A percentile compares a stretch with the other conserved stretches of the same genome.
phyloP scores from a whole-genome alignment of 2,888 invertebrate species.

The Ophraella communa region DNA sequence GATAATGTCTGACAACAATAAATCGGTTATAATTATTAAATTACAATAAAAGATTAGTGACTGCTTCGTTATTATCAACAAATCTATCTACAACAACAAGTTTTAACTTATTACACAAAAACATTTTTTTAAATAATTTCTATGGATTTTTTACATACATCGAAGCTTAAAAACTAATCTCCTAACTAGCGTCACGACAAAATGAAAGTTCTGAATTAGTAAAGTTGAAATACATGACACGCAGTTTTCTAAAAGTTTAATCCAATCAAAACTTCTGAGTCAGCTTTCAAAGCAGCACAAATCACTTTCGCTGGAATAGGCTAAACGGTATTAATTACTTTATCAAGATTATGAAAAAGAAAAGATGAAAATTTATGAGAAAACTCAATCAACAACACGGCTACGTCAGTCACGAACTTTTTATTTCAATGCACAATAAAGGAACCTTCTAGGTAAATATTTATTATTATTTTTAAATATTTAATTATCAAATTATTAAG shows the following conservation, averaged over 20 bases:
- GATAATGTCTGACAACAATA: too few relatives aligned
- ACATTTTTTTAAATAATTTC: too few relatives aligned
- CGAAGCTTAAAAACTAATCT: constrained; percentile 9
- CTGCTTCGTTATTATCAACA: too few relatives aligned
- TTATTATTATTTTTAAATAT: too few relatives aligned
- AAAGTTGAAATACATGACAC: constrained; percentile 24
- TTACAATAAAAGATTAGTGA: too few relatives aligned
- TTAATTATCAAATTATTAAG: too few relatives aligned
- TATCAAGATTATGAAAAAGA: constrained; percentile 23
- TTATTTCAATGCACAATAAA: background rate
- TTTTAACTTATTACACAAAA: too few relatives aligned
- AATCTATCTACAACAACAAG: too few relatives aligned
- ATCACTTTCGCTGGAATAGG: constrained; percentile 27
- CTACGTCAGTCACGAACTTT: background rate
- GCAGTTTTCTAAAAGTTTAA: constrained; percentile 32
- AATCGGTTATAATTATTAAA: too few relatives aligned
- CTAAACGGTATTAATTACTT: constrained; percentile 31
- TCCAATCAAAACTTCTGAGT: constrained; percentile 36
- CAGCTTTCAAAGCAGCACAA: constrained; percentile 28
- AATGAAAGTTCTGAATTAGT: constrained; percentile 16
- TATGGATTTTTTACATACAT: background rate
- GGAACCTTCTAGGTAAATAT: background rate
- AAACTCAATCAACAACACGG: constrained; percentile 8
- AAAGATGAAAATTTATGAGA: constrained; percentile 9
- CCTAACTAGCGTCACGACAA: constrained; percentile 6